A percentile compares a stretch with the other conserved stretches of the same genome.
phyloP scores from a whole-genome alignment of 1,140 invertebrate species.

The Trichonephila inaurata region DNA sequence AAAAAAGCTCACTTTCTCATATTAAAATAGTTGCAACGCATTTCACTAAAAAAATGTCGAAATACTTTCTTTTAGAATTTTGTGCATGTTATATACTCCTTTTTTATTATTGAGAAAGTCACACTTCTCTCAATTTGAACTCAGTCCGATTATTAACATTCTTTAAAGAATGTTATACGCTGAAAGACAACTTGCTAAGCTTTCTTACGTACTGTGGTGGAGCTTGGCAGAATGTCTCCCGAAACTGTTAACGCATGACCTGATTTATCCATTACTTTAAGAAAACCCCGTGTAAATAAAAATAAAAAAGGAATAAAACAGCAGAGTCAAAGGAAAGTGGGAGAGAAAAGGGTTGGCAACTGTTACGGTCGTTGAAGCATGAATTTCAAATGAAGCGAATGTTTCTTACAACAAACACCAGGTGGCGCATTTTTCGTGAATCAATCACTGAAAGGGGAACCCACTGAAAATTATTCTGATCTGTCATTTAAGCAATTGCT shows the following conservation, averaged over 20 bases:
- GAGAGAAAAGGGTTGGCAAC: neutral
- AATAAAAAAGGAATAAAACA: neutral
- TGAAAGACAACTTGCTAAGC: neutral
- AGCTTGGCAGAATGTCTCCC: neutral
- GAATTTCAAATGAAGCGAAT: constrained; percentile 29
- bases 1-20: no score
- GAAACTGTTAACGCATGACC: constrained; percentile 16
- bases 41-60: no score
- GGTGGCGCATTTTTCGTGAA: constrained; percentile 22
- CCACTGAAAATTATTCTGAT: neutral
- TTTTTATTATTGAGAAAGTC: no score
- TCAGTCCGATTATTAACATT: no score
- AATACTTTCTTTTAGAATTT: no score
- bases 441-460: constrained; percentile 4
- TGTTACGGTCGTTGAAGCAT: neutral
- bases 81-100: no score
- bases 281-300: neutral
- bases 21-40: no score
- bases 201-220: neutral
- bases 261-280: constrained; percentile 21
- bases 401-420: neutral
- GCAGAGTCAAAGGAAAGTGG: neutral
- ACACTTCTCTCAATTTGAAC: no score
- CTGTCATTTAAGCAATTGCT: neutral
- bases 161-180: neutral